Base-by-base conservation (phyloP, 2,113 vertebrate species). In the human region DNA sequence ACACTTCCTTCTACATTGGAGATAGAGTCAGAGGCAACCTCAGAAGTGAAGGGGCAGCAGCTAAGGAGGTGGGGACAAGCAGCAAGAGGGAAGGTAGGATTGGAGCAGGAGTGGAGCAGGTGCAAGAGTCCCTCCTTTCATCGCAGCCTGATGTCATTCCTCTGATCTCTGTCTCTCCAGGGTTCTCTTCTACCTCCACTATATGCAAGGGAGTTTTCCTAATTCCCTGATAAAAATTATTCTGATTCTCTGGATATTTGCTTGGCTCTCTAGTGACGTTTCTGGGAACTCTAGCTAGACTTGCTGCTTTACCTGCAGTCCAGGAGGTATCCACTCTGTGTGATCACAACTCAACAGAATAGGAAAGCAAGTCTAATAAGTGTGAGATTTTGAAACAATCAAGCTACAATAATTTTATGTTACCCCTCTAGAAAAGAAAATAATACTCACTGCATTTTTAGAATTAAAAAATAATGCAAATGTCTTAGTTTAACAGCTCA, bases 201-300 rank as follows among this genome's bases (percentile, higher is more conserved):
- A 92, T 13, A 11, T 20, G 2, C 25, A 48, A 72, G 82, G 3
- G 68, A 98, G 73, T 90, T 97, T 94, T 96, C 27, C 82, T 97
- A 0, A 30, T 81, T 89, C 87, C 89, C 83, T 98, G 97, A 98
- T 97, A 98, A 98, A 64, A 98, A 98, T 98, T 97, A 95, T 98
- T 98, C 90, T 95, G 96, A 84, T 98, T 94, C 86, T 97, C 57
- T 93, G 55, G 82, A 84, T 96, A 80, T 57, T 79, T 90, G 14
- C 68, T 75, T 80, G 96, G 79, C 87, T 97, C 95, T 93, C 43
- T 64, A 84, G 61, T 81, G 95, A 22, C 90, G 89, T 85, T 94
- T 84, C 82, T 97, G 55, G 89, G 0, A 89, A 90, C 50, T 75
- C 27, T 86, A 92, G 50, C 5, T 59, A 96, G 83, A 48, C 68